phyloP scores from a whole-genome alignment of 2,888 invertebrate species.

The Fragum fragum region DNA sequence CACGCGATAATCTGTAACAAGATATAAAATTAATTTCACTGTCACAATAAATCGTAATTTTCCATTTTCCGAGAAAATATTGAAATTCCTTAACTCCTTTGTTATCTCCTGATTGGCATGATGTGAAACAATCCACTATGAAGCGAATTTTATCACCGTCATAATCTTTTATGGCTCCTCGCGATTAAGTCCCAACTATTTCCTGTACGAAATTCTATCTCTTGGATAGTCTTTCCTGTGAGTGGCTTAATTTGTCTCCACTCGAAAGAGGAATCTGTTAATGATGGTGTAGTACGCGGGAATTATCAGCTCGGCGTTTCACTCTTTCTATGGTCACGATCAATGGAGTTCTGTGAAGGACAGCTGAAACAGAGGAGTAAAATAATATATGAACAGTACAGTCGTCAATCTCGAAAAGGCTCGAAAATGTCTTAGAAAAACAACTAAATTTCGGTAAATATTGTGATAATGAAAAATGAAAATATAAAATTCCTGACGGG shows the following conservation, averaged over 20 bases:
- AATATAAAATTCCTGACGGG: too few species aligned
- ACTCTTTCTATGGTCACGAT: not conserved
- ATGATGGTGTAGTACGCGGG: conserved; percentile 21
- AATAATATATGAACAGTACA: conserved; percentile 5
- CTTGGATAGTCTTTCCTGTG: conserved; percentile 34
- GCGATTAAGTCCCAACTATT: conserved; percentile 32
- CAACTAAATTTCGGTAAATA: too few species aligned
- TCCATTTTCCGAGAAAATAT: conserved; percentile 2
- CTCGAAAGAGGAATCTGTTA: conserved; percentile 18
- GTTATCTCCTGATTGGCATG: not conserved
- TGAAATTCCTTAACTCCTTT: not conserved
- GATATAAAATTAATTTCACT: conserved; percentile 8
- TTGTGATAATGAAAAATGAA: too few species aligned
- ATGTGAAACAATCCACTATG: conserved; percentile 1
- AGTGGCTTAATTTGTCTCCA: conserved; percentile 33
- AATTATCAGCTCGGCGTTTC: conserved; percentile 1
- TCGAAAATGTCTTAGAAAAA: too few species aligned
- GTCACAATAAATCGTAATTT: conserved; percentile 2
- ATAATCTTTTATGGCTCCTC: conserved; percentile 11
- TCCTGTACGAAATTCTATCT: conserved; percentile 39
- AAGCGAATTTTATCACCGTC: not conserved
- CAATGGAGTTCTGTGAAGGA: conserved; percentile 7
- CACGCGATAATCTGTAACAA: conserved; percentile 5
- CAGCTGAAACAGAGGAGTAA: conserved; percentile 19
- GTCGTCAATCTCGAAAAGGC: not conserved